Evolutionary conservation across 2,797 vertebrate species (phyloP).

Genomic region (Pseudochirops cupreus): DNA sequence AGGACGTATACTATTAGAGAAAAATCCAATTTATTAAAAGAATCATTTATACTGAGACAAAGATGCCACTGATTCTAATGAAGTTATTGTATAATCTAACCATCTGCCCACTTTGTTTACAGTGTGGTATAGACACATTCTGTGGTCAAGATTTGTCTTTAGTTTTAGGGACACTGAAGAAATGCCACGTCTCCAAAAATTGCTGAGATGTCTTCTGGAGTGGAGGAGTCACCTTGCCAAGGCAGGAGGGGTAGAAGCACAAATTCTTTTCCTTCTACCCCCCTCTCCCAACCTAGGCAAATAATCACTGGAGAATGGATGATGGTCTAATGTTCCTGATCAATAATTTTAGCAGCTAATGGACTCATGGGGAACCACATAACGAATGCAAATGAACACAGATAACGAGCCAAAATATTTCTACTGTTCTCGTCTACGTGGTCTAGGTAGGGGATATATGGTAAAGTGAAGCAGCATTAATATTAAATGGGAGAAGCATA

Average conservation of each 20-base stretch:
- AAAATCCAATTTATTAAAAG: not conserved
- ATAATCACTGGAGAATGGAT: not conserved
- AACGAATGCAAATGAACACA: not conserved
- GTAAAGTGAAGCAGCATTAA: not conserved
- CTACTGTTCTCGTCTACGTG: not conserved
- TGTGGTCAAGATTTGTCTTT: not conserved
- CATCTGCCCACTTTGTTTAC: not conserved
- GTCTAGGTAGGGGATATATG: not conserved
- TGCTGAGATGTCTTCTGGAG: not conserved
- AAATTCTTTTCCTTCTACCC: not conserved
- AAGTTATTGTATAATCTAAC: not conserved
- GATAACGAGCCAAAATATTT: not conserved
- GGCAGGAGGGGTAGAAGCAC: not conserved
- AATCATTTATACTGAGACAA: not conserved
- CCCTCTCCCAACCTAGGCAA: not conserved
- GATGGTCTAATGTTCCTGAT: not conserved
- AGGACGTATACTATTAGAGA: not conserved
- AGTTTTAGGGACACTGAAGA: not conserved
- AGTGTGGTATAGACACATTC: not conserved
- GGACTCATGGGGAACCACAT: not conserved
- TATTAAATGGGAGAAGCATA: conserved; percentile 24
- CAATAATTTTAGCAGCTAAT: not conserved
- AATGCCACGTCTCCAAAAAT: not conserved
- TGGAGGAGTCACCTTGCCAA: not conserved
- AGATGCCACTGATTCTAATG: not conserved